Base-by-base conservation (phyloP, 2,888 invertebrate species). In the Monochamus alternatus region DNA sequence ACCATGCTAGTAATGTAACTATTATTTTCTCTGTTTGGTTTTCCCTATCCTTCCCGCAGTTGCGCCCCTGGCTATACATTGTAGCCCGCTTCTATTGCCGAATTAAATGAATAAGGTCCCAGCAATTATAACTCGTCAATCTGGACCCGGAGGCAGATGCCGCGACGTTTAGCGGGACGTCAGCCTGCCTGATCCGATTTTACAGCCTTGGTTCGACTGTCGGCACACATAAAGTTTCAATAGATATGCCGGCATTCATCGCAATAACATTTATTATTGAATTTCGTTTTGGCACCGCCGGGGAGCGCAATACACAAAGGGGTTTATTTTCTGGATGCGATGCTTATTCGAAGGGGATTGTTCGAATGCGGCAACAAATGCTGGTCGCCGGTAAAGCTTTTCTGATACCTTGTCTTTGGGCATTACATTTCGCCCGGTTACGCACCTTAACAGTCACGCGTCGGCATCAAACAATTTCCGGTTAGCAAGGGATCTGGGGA, bases 211-310 rank as follows among this genome's bases (percentile, higher is more conserved):
- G 51, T 70, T n/a, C 8, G 47, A 71, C 59, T 62, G 63, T 59
- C 52, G 51, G 51, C 30, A 14, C 52, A 32, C 51, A 73, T 59
- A 65, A 60, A 73, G 58, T 58, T 72, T 72, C 71, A 64, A 72
- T 72, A 63, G 63, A 71, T 71, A 31, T 71, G 31, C 59, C 43
- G 10, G 51, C 47, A 44, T 62, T 30, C 31, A 8, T n/a, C 51
- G 31, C 51, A 65, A 65, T 65, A 47, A 65, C 31, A 65, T 51
- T 65, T 51, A 65, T 51, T 47, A 65, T 30, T 65, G 47, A 44
- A 30, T 65, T 65, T 65, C 51, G 30, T 30, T 65, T 65, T 51
- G 51, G 51, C 31, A 65, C 31, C 47, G 30, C 10, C 9, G 47
- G 47, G 12, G 12, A 47, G 47, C 47, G 14, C 55, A 55, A 55